phyloP scores from a whole-genome alignment of 2,113 vertebrate genomes.

The Aix galericulata region DNA sequence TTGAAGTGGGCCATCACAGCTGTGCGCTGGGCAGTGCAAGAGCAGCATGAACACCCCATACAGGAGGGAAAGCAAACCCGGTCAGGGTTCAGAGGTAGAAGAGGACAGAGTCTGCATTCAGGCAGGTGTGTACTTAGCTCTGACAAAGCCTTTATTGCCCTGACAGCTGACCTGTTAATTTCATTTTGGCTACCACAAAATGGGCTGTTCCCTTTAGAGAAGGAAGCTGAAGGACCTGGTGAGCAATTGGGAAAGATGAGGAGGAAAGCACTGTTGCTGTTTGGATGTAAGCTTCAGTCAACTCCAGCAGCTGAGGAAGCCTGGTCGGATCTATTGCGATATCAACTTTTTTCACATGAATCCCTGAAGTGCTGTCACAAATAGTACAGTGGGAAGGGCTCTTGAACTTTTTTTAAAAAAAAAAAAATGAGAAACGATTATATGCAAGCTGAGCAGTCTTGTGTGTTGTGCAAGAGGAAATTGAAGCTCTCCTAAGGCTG shows the following conservation, averaged over 20 bases:
- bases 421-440: background rate
- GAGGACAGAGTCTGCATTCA: background rate
- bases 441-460: background rate
- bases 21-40: rapidly evolving
- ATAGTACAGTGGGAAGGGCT: background rate
- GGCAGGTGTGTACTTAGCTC: background rate
- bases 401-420: background rate
- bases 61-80: background rate
- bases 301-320: background rate
- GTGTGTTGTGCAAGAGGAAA: background rate
- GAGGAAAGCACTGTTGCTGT: background rate
- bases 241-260: background rate
- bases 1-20: background rate
- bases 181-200: background rate
- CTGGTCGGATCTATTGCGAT: background rate
- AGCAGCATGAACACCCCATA: rapidly evolving
- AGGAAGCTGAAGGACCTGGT: background rate
- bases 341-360: background rate
- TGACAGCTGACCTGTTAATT: background rate
- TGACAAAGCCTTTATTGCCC: background rate
- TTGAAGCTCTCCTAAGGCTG: background rate
- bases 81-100: rapidly evolving
- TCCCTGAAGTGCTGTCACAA: background rate
- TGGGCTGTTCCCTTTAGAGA: rapidly evolving
- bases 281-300: background rate